phyloP scores from a whole-genome alignment of 2,888 invertebrate genomes.

The Lithophane leautieri region DNA sequence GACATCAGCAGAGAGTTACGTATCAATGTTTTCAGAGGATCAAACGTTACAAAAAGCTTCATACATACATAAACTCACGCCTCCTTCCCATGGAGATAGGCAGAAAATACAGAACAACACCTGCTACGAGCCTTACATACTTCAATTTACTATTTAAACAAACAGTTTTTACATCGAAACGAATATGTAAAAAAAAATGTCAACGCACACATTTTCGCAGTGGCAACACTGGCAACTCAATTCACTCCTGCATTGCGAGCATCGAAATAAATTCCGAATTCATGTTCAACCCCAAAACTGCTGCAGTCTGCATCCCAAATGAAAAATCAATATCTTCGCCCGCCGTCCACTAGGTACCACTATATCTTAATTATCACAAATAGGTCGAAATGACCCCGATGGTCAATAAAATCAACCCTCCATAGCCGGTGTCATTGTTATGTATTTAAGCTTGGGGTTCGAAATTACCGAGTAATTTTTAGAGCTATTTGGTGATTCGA shows the following conservation, averaged over 20 bases:
- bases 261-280: background rate
- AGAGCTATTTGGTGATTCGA: slow-evolving; percentile 38
- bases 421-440: slow-evolving; percentile 57
- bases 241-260: background rate
- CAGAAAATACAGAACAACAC: no score
- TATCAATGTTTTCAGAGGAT: background rate
- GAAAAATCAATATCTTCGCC: slow-evolving; percentile 62
- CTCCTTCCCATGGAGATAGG: no score
- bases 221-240: background rate
- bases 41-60: background rate
- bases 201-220: background rate
- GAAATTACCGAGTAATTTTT: slow-evolving; percentile 48
- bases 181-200: background rate
- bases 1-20: background rate
- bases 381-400: slow-evolving; percentile 64
- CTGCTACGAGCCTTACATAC: no score
- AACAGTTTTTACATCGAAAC: background rate
- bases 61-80: no score
- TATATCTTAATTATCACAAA: slow-evolving; percentile 69
- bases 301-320: slow-evolving; percentile 49
- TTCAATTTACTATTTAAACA: background rate
- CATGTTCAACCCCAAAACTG: slow-evolving; percentile 17
- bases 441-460: slow-evolving; percentile 56
- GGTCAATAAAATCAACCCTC: slow-evolving; percentile 61
- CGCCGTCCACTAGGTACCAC: slow-evolving; percentile 8